Percentiles rank a stretch among this genome's conserved stretches.
phyloP scores from a whole-genome alignment of 2,888 invertebrate species.

The Troides oblongomaculatus region DNA sequence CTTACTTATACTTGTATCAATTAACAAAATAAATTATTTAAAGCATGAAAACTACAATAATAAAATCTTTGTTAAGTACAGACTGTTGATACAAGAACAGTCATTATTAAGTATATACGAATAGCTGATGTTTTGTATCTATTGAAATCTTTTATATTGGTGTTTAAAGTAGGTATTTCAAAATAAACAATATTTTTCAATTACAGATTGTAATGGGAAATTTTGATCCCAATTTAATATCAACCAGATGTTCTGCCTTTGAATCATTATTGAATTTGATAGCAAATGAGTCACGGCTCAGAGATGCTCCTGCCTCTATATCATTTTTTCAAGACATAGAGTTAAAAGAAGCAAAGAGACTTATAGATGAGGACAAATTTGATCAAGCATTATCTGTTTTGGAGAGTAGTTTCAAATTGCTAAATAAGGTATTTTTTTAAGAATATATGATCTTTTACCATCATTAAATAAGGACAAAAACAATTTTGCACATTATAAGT shows the following conservation, averaged over 20 bases:
- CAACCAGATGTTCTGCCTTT: conserved; percentile 82
- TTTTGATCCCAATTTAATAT: conserved; percentile 84
- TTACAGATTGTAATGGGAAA: conserved; percentile 83
- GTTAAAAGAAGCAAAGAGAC: conserved; percentile 79
- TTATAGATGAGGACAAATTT: conserved; percentile 80
- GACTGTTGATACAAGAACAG: too few relatives aligned
- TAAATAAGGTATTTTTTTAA: conserved; percentile 62
- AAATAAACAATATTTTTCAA: conserved; percentile 3
- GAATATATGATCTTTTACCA: not conserved
- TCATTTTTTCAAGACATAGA: conserved; percentile 84
- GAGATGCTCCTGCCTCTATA: conserved; percentile 79
- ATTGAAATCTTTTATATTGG: not conserved
- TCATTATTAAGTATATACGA: too few relatives aligned
- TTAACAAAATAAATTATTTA: too few relatives aligned
- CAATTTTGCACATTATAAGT: not conserved
- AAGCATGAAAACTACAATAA: too few relatives aligned
- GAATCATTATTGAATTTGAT: conserved; percentile 81
- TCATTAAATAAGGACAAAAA: not conserved
- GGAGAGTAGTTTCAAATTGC: conserved; percentile 84
- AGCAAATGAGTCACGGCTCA: conserved; percentile 75
- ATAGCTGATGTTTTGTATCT: not conserved
- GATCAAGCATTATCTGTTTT: conserved; percentile 82
- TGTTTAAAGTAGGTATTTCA: not conserved
- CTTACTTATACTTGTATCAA: too few relatives aligned
- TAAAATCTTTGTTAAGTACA: too few relatives aligned